Base-by-base conservation (phyloP, 2,113 vertebrate species). In the Pollimyrus isidori region DNA sequence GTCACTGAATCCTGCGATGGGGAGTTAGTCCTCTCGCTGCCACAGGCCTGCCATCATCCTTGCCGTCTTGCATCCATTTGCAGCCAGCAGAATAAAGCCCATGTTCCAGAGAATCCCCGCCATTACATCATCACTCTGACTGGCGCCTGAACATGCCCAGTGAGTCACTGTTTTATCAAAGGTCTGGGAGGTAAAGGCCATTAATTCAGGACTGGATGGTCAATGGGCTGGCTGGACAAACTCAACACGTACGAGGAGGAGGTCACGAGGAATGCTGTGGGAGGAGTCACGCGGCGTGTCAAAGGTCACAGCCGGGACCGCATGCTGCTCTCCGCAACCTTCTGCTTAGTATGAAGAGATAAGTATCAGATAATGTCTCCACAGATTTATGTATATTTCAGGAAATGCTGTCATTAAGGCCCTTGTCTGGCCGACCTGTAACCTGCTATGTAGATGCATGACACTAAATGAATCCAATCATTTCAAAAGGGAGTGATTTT, bases 101-200 rank as follows among this genome's bases (percentile, higher is more conserved):
- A 87, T 83, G 85, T 90, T 88, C 58, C 15, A 13, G 23, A 89
- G 50, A 83, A 91, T 91, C 90, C 90, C 82, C 84, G 90, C 91
- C 89, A 90, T 93, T 91, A 93, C 92, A 91, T 93, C 92, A 91
- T 93, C 93, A 94, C 89, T 90, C 90, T 92, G 91, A 89, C 88
- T 91, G 88, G 50, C 35, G 46, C 30, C 89, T 52, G 90, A 46
- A 80, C 76, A 91, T 88, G 82, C 17, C 87, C 89, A 92, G 89
- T 92, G 91, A 91, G 50, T 89, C 62, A 87, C 52, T 30, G 35
- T 53, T 35, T 65, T 73, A n/a, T 30, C 39, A 89, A 45, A 89
- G 53, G 76, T 23, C n/a, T 46, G 53, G 35, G 26, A 23, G 56
- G 48, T 23, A 10, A 53, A 45, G 46, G 62, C 82, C 58, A 86